Evolutionary conservation across 2,113 vertebrate genomes (phyloP).

Genomic region (Periophthalmus modestus): DNA sequence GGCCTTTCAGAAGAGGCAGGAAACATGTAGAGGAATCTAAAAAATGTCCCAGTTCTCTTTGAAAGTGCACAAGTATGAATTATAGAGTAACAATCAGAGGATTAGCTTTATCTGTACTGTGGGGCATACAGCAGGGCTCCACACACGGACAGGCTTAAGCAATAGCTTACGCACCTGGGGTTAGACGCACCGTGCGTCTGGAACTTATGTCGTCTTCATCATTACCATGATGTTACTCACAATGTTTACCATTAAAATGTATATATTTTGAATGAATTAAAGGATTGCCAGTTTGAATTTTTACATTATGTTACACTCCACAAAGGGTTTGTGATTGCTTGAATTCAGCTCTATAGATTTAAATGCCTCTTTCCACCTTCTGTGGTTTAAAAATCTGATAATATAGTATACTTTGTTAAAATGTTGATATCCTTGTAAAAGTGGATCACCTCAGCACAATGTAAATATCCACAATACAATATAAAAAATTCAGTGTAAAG

Average conservation of each 20-base stretch:
- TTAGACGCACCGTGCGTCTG: not conserved
- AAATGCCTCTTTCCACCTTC: no score
- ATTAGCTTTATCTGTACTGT: conserved; percentile 2
- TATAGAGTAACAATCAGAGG: conserved; percentile 12
- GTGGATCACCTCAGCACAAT: not conserved
- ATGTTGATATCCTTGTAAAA: not conserved
- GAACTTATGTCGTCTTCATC: not conserved
- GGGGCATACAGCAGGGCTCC: conserved; percentile 1
- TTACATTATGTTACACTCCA: no score
- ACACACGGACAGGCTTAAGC: not conserved
- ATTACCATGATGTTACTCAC: not conserved
- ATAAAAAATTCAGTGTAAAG: not conserved
- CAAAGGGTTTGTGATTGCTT: no score
- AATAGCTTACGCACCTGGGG: not conserved
- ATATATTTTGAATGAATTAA: no score
- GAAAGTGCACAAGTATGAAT: conserved; percentile 3
- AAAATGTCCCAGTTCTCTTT: conserved; percentile 6
- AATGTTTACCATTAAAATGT: no score
- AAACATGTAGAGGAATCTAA: conserved; percentile 11
- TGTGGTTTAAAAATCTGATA: no score
- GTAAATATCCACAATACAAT: not conserved
- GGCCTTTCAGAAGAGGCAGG: not conserved
- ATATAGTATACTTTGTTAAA: not conserved
- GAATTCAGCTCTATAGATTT: no score
- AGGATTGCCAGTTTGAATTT: no score